These are phyloP conservation scores for Gallinago paraguaiae DNA, from an alignment of 2,113 vertebrate genomes.

Conservation along the genomic window DNA sequence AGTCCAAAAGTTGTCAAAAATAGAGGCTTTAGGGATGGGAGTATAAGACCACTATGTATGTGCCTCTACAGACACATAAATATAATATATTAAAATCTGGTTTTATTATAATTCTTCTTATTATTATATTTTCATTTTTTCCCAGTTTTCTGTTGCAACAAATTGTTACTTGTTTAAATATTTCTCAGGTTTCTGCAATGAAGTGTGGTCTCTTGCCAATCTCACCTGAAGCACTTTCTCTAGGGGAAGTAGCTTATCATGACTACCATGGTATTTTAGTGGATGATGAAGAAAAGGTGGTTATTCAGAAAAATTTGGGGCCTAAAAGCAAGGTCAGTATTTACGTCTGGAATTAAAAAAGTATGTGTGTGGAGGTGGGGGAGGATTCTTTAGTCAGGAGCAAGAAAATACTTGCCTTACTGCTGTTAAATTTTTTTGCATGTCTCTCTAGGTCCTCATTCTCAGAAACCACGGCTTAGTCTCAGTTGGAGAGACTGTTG, in stretches of 20 bases:
- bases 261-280: constrained; percentile 96
- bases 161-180: not conserved
- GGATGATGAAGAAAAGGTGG: constrained; percentile 86
- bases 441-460: constrained; percentile 86
- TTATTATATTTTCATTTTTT: not conserved
- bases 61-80: not conserved
- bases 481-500: constrained; percentile 91
- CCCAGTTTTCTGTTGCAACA: not conserved
- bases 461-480: constrained; percentile 96
- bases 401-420: not conserved
- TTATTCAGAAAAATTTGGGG: constrained; percentile 94
- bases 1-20: not conserved
- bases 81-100: not conserved
- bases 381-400: not conserved
- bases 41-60: not conserved
- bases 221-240: constrained; percentile 91
- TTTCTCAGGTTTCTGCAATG: constrained; percentile 92
- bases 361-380: not conserved
- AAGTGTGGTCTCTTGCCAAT: constrained; percentile 95
- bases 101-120: not conserved
- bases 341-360: not conserved
- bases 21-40: not conserved
- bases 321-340: constrained; percentile 92
- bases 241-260: constrained; percentile 93
- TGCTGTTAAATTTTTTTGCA: not conserved